phyloP scores from a whole-genome alignment of 30 jellyfish, hydroid and myxozoan genomes.

The Aurelia aurita complex sp. Pacific region DNA sequence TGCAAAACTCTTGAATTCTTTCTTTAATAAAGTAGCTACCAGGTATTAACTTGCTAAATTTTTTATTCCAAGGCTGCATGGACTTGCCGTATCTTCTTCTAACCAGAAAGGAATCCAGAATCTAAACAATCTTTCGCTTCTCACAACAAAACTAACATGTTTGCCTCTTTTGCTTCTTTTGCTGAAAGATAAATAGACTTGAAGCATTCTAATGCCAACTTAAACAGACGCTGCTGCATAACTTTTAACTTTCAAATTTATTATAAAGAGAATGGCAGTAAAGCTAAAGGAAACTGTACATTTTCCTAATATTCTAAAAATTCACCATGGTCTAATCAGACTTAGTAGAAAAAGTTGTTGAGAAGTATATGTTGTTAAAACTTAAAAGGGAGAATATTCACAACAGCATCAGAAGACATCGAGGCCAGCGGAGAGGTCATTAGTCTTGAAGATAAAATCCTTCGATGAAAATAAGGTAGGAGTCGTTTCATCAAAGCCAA shows the following conservation, averaged over 20 bases:
- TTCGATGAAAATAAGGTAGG: constrained; percentile 60
- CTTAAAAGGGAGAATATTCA: constrained; percentile 5
- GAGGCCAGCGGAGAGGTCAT: constrained; percentile 22
- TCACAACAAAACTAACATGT: no score
- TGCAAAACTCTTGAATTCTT: no score
- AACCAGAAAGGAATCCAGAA: no score
- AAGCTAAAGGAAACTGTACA: not conserved
- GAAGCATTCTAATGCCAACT: constrained; percentile 73
- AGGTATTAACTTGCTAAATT: no score
- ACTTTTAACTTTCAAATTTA: not conserved
- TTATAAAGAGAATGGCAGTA: not conserved
- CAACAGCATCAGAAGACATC: constrained; percentile 4
- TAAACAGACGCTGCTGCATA: constrained; percentile 25
- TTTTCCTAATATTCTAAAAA: not conserved
- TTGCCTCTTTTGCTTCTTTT: no score
- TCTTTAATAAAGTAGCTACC: no score
- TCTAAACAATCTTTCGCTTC: no score
- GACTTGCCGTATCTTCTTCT: no score
- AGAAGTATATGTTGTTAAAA: no score
- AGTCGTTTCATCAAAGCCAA: constrained; percentile 19
- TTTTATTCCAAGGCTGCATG: no score
- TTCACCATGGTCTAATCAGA: no score
- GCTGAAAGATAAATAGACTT: constrained; percentile 51
- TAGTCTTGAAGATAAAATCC: constrained; percentile 28
- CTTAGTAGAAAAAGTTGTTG: no score